Conservation (phyloP, 2,888 invertebrate species). For the Morpho deidamia region DNA sequence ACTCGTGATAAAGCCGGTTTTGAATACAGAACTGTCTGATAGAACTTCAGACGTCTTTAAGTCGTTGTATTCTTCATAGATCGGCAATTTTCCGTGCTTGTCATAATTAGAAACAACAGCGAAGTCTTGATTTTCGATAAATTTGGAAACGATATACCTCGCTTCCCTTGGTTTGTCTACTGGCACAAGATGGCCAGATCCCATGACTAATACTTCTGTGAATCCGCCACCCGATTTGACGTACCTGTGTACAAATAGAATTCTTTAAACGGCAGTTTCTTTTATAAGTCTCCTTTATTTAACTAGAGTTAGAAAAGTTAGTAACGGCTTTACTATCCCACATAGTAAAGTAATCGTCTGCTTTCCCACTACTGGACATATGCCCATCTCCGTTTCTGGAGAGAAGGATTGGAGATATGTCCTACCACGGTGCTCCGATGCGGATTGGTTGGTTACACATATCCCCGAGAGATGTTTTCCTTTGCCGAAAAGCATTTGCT, state of each 20-base stretch:
- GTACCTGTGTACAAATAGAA: constrained; percentile 54
- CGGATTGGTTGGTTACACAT: too few species aligned
- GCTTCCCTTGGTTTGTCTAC: constrained; percentile 77
- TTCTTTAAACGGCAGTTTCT: too few species aligned
- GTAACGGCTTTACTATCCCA: too few species aligned
- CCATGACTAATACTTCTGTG: constrained; percentile 75
- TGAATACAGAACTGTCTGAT: constrained; percentile 19
- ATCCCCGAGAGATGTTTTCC: too few species aligned
- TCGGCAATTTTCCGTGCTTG: constrained; percentile 1
- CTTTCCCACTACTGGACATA: too few species aligned
- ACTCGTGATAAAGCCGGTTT: constrained; percentile 41
- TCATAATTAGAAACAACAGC: constrained; percentile 20
- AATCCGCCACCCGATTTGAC: constrained; percentile 74
- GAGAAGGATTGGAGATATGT: too few species aligned
- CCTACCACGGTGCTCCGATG: too few species aligned
- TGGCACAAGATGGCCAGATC: constrained; percentile 81
- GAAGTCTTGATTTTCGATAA: constrained; percentile 40
- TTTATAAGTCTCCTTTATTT: too few species aligned
- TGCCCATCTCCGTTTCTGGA: too few species aligned
- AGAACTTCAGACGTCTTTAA: constrained; percentile 20
- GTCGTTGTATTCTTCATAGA: constrained; percentile 15
- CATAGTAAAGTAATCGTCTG: too few species aligned
- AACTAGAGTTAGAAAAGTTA: too few species aligned
- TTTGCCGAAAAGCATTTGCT: constrained; percentile 16
- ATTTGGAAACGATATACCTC: constrained; percentile 39